Conservation (phyloP, 2,888 invertebrate genomes). For the Andrena fulva region DNA sequence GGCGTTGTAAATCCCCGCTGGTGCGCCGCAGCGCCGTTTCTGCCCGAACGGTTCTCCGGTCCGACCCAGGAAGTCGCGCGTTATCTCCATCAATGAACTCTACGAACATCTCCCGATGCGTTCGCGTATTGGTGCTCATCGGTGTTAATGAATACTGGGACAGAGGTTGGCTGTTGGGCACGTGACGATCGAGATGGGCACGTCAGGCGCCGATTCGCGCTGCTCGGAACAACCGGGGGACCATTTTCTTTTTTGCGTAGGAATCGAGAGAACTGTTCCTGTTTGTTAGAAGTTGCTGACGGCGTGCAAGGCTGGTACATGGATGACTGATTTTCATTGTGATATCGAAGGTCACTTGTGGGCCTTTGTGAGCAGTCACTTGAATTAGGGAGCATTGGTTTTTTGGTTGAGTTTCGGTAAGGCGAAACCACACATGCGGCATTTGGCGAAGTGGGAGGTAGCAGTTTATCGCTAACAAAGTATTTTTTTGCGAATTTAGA, state of each 20-base stretch:
- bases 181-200: neutral
- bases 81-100: slow-evolving; percentile 53
- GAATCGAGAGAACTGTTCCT: no score
- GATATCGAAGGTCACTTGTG: no score
- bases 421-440: no score
- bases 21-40: slow-evolving; percentile 35
- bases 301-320: no score
- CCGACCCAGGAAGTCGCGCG: slow-evolving; percentile 53
- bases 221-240: neutral
- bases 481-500: no score
- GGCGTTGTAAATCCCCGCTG: slow-evolving; percentile 58
- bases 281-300: no score
- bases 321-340: no score
- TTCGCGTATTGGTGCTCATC: slow-evolving; percentile 19
- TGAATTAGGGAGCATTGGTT: no score
- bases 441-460: no score
- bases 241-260: neutral
- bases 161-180: neutral
- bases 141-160: slow-evolving; percentile 25
- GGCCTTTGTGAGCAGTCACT: no score
- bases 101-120: slow-evolving; percentile 18
- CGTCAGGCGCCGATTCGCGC: slow-evolving; percentile 6
- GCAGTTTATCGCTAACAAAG: no score
- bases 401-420: no score
- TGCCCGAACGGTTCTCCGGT: slow-evolving; percentile 40